A percentile compares a stretch with the other conserved stretches of the same genome.
These are phyloP conservation scores for Stercorarius parasiticus DNA, from an alignment of 2,113 vertebrate species.

Conservation along the genomic window DNA sequence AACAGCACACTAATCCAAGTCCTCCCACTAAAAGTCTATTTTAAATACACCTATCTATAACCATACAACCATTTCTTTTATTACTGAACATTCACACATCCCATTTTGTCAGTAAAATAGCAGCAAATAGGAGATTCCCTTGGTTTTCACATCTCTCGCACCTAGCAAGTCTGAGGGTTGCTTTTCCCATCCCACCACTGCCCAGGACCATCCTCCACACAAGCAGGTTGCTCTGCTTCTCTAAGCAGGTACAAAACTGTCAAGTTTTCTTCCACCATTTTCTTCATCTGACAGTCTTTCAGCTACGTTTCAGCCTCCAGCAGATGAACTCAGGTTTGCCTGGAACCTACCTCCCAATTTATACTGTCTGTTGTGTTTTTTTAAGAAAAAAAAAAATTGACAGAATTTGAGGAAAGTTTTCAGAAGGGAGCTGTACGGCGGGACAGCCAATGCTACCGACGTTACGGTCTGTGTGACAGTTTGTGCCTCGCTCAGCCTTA, in stretches of 20 bases:
- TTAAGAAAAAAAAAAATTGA: neutral
- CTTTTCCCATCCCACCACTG: neutral
- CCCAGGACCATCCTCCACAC: neutral
- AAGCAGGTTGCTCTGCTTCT: neutral
- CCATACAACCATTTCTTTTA: neutral
- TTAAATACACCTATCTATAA: neutral
- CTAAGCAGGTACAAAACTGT: neutral
- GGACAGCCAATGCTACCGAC: neutral
- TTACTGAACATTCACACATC: neutral
- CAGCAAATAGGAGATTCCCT: neutral
- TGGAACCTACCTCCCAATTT: neutral
- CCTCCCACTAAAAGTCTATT: neutral
- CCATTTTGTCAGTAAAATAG: neutral
- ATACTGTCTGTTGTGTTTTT: neutral
- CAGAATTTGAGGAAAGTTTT: neutral
- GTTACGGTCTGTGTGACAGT: neutral
- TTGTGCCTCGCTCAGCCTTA: neutral
- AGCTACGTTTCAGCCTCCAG: neutral
- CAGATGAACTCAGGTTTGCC: neutral
- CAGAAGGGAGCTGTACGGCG: neutral
- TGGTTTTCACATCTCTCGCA: neutral
- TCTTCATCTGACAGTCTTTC: neutral
- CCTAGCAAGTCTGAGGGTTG: neutral
- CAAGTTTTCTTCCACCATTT: neutral
- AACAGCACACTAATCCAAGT: neutral